Conservation (phyloP, 2,888 invertebrate genomes). For the Drymonia ruficornis region DNA sequence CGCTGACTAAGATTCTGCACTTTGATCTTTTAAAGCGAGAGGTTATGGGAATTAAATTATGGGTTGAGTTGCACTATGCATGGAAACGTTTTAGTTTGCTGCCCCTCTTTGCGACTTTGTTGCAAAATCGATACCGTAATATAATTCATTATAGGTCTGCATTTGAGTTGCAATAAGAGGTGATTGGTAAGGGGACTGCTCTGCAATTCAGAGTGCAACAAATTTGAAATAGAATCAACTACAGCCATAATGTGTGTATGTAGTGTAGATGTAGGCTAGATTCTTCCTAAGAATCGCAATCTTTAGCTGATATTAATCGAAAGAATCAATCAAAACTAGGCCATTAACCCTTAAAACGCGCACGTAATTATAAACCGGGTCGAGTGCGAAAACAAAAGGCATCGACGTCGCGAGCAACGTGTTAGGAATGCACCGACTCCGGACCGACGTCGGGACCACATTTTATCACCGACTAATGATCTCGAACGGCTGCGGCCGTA, state of each 20-base stretch:
- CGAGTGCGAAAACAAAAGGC: conserved; percentile 61
- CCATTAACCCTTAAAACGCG: conserved; percentile 45
- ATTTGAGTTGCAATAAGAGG: no score
- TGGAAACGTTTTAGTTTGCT: no score
- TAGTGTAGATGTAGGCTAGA: no score
- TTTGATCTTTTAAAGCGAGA: neutral
- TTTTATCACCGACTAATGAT: conserved; percentile 80
- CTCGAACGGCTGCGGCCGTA: conserved; percentile 62
- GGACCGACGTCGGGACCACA: conserved; percentile 60
- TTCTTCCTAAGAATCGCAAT: neutral
- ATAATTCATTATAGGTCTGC: no score
- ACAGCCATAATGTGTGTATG: neutral
- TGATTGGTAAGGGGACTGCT: no score
- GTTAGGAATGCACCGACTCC: no score
- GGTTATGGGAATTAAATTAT: conserved; percentile 3
- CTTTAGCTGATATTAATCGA: neutral
- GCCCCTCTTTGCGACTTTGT: no score
- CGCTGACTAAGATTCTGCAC: conserved; percentile 50
- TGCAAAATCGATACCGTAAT: no score
- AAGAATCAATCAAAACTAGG: conserved; percentile 21
- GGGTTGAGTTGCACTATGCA: neutral
- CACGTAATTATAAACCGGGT: conserved; percentile 57
- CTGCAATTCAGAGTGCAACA: neutral
- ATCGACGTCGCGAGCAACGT: conserved; percentile 14
- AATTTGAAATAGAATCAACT: no score